Evolutionary conservation across 2,888 invertebrate genomes (phyloP), one percentile per base, ranked within the genome.

Genomic region (Phengaris arion): DNA sequence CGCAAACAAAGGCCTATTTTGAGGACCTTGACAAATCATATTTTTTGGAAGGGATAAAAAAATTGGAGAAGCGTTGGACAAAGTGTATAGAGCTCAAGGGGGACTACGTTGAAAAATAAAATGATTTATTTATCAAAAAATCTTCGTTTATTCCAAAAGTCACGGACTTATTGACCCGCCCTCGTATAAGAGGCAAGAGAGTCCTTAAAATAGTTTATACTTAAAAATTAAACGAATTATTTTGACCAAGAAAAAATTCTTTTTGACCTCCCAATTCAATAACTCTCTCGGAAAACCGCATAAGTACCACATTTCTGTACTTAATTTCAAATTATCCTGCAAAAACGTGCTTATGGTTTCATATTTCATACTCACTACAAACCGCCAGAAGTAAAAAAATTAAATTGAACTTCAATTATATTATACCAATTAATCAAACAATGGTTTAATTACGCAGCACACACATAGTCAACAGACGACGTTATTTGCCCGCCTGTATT

Each of bases 401-500:
- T 22, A 35, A 59, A 59, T 22, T 9, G 10, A 22, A 10, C 9
- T 35, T 6, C 35, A 64, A 10, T 52, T 9, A 52, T 52, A 64
- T 35, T 22, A 64, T 7, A 64, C 35, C 12, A 45, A 64, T 64
- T 45, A 64, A 45, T 64, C 35, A 64, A 64, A 64, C 64, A 64
- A 45, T 6, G 6, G 35, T 45, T 64, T 64, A 64, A 64, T 64
- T 64, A 45, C 64, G 35, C 12, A 2, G 64, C 35, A 45, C 45
- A n/a, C n/a, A n/a, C 13, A 64, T 45, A 64, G 64, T 64, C 35
- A 64, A 64, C 35, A 64, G 64, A 51, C 15, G 48, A 70, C 52
- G 48, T 69, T 69, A 51, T 70, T 70, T 51, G 70, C 22, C 51
- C 69, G 46, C 7, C 48, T 52, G 48, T 51, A 6, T 70, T 70